Base-by-base conservation (phyloP, 1,140 invertebrate genomes). In the Drosophila navojoa region DNA sequence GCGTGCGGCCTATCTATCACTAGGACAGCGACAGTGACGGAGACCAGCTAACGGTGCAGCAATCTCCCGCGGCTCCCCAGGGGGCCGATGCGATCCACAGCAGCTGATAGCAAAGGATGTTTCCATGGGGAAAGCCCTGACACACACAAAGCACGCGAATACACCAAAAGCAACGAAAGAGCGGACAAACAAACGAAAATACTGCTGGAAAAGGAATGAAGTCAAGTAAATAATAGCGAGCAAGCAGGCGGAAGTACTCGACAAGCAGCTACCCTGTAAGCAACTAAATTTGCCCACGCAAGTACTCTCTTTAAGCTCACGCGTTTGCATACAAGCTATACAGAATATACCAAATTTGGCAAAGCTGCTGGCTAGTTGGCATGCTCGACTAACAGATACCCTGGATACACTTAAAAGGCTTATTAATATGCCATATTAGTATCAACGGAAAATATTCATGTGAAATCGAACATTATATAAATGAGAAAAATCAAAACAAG, bases 21-120 rank as follows among this genome's bases (percentile, higher is more conserved):
- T 47, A 47, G 45, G 10, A 5, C 19, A 16, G 19, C 19, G 19
- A 22, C 19, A 22, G 19, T 22, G 19, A 22, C 19, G 3, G 19
- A 19, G 10, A 11, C 9, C 2, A 13, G 16, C 32, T 55, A n/a
- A 15, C 40, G 5, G 44, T 11, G 11, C 7, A 35, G 9, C 32
- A 50, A 57, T 55, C 64, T 53, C 53, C 55, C 35, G 11, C 40
- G 13, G 13, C 29, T 38, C 44, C 40, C 19, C n/a, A 3, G n/a
- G 40, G 44, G 6, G 16, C 57, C 19, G 19, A 42, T 52, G 25
- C 73, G 81, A 81, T 81, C 68, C 47, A 69, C 66, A 77, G 68
- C 55, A 62, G 50, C 42, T 75, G 81, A 86, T 75, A 85, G 63
- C 73, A 64, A 50, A 67, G 71, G 76, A 86, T 84, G 77, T 85